These are phyloP conservation scores for Martes flavigula DNA, from an alignment of 2,797 vertebrate species.

Conservation along the genomic window DNA sequence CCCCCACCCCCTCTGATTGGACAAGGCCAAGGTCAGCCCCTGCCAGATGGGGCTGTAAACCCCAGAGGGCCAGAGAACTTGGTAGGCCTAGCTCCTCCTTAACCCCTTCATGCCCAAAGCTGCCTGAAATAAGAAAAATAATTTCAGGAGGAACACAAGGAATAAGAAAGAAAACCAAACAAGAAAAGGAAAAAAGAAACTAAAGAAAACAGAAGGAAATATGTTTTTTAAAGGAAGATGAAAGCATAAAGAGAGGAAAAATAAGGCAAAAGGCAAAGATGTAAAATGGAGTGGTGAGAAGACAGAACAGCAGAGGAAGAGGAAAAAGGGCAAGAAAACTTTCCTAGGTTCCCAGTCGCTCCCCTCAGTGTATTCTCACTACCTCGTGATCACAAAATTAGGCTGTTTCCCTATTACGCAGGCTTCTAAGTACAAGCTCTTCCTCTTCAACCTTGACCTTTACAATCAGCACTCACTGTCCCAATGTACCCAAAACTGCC, in stretches of 20 bases:
- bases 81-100: conserved; percentile 78
- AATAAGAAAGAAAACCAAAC: neutral
- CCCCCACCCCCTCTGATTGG: conserved; percentile 87
- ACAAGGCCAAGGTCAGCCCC: conserved; percentile 86
- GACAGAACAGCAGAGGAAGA: neutral
- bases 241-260: neutral
- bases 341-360: neutral
- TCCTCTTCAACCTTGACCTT: conserved; percentile 17
- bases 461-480: neutral
- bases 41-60: conserved; percentile 90
- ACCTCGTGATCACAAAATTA: neutral
- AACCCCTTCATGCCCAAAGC: conserved; percentile 63
- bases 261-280: neutral
- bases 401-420: neutral
- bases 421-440: neutral
- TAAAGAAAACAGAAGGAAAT: neutral
- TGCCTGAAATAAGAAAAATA: conserved; percentile 40
- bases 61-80: conserved; percentile 78
- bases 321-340: conserved; percentile 40
- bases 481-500: conserved; percentile 65
- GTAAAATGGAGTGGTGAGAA: neutral
- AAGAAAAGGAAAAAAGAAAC: neutral
- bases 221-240: neutral
- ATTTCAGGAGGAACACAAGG: neutral
- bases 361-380: neutral